Conservation (phyloP, 35 echinoderm and acorn worm genomes). For the Ophiothrix spiculata region DNA sequence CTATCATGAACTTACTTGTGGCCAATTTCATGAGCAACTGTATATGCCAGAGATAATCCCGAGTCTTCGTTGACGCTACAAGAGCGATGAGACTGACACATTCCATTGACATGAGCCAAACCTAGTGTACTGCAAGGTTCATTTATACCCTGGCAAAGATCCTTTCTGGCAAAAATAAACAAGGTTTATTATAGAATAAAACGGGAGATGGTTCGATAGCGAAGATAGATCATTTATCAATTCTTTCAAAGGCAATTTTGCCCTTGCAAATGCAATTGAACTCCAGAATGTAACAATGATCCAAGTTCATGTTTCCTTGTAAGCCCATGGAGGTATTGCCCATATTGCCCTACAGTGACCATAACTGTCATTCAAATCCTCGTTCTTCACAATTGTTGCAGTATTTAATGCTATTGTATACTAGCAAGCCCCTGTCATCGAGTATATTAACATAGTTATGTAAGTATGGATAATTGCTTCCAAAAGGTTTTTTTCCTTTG, state of each 20-base stretch:
- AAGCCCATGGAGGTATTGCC: too few species aligned
- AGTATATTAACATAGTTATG: too few species aligned
- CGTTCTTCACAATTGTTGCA: too few species aligned
- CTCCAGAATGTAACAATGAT: too few species aligned
- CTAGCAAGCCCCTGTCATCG: too few species aligned
- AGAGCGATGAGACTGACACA: slow-evolving; percentile 61
- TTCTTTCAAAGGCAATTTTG: too few species aligned
- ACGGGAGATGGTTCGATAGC: neutral
- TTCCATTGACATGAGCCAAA: slow-evolving; percentile 68
- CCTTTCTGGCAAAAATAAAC: slow-evolving; percentile 55
- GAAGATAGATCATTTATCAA: too few species aligned
- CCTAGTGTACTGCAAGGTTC: slow-evolving; percentile 72
- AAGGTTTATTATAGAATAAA: slow-evolving; percentile 6
- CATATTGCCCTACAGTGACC: too few species aligned
- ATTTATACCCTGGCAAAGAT: slow-evolving; percentile 62
- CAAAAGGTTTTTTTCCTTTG: neutral
- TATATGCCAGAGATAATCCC: slow-evolving; percentile 76
- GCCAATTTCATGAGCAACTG: slow-evolving; percentile 90
- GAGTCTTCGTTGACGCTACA: slow-evolving; percentile 92
- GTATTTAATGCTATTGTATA: neutral
- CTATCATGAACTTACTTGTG: slow-evolving; percentile 87
- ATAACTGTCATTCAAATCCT: too few species aligned
- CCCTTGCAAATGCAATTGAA: too few species aligned
- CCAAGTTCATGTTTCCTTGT: too few species aligned
- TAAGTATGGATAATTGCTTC: too few species aligned